Conservation (phyloP, 2,113 vertebrate genomes). For the Bungarus multicinctus region DNA sequence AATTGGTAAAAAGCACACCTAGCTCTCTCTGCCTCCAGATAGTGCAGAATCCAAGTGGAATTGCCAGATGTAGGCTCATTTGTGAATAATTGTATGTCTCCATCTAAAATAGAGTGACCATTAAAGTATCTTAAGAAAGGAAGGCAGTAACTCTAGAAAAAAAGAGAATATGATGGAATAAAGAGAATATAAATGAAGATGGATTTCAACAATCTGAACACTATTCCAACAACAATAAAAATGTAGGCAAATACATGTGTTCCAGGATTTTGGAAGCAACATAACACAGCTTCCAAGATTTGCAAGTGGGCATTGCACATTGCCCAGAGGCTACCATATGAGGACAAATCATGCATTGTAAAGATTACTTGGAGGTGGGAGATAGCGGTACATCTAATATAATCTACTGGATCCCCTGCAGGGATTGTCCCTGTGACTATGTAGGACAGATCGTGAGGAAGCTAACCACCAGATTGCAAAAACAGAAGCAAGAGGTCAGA, state of each 20-base stretch:
- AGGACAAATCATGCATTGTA: neutral
- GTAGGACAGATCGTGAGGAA: too few relatives aligned
- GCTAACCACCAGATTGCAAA: neutral
- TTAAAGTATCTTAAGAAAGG: neutral
- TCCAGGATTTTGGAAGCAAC: neutral
- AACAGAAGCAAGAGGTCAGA: neutral
- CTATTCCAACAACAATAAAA: neutral
- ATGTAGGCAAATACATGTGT: neutral
- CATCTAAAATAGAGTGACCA: neutral
- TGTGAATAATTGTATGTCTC: neutral
- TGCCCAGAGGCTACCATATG: too few relatives aligned
- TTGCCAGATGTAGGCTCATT: neutral
- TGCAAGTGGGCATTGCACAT: neutral
- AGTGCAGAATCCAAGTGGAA: neutral
- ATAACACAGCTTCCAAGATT: neutral
- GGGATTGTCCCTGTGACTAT: neutral
- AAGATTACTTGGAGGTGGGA: neutral
- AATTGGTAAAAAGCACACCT: neutral
- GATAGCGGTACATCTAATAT: neutral
- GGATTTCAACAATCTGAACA: neutral
- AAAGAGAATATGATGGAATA: neutral
- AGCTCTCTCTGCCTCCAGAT: neutral
- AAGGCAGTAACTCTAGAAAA: neutral
- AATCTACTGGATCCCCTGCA: neutral
- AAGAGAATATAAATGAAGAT: neutral